Percentiles rank a stretch among this genome's conserved stretches.
Evolutionary conservation across 2,113 vertebrate species (phyloP).

Genomic region (Phaetusa simplex): DNA sequence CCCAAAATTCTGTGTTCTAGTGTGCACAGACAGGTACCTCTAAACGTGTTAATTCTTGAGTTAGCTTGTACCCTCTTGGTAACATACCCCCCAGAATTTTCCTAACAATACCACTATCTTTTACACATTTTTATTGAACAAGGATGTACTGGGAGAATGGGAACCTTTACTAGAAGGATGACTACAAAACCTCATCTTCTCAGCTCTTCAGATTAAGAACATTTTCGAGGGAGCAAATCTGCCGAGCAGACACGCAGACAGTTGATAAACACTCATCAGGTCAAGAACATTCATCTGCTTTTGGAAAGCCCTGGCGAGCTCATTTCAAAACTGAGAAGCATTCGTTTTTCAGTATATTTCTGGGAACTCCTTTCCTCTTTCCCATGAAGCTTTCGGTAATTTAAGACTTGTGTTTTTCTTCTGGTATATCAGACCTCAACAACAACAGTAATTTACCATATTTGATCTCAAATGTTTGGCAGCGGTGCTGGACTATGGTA

Average conservation of each 20-base stretch:
- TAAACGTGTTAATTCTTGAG: not conserved
- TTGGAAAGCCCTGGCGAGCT: conserved; percentile 27
- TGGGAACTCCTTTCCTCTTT: conserved; percentile 52
- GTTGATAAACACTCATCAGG: conserved; percentile 49
- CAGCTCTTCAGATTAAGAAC: not conserved
- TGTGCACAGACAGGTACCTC: not conserved
- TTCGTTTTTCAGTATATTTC: conserved; percentile 21
- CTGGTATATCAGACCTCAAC: conserved; percentile 60
- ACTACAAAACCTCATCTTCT: not conserved
- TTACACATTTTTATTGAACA: not conserved
- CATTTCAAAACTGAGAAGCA: not conserved
- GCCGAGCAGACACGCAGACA: not conserved
- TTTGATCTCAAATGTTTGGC: conserved; percentile 54
- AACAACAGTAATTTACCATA: conserved; percentile 60
- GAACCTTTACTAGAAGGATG: not conserved
- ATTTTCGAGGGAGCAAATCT: not conserved
- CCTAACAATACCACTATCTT: not conserved
- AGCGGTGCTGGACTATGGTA: conserved; percentile 12
- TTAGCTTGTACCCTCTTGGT: not conserved
- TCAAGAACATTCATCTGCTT: conserved; percentile 43
- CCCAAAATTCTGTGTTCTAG: not conserved
- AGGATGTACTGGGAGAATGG: not conserved
- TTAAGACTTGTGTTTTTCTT: conserved; percentile 66
- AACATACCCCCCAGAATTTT: not conserved
- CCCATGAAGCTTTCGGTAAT: conserved; percentile 62